Base-by-base conservation (phyloP, 2,797 vertebrate genomes). In the Allobates femoralis region DNA sequence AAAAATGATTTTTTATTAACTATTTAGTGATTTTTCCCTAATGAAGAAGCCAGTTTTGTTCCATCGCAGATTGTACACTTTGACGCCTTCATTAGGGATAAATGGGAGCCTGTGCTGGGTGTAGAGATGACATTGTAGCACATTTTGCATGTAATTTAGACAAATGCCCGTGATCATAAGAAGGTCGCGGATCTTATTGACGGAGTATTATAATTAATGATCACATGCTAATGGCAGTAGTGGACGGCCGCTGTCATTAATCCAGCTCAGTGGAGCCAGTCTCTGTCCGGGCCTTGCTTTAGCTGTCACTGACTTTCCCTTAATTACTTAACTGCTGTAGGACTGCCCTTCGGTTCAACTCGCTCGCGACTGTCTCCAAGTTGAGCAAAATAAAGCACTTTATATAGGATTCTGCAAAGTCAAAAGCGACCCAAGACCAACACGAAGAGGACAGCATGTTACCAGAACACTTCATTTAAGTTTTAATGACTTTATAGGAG, bases 161-260 rank as follows among this genome's bases (percentile, higher is more conserved):
- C 34, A 73, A 73, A 71, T 79, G 53, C 64, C 53, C 15, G 34
- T 88, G 91, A 94, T 93, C 87, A 85, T 86, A 91, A 94, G 81
- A 73, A 83, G n/a, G 94, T 93, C 93, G 93, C 90, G 90, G 90
- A 93, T 93, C 91, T 93, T 93, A 93, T 94, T 94, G 96, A 96
- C 95, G 93, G 93, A 93, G 95, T 94, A 93, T 96, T 94, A 96
- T 98, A 98, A 98, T 97, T 98, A 98, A 97, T 96, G 96, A 96
- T 97, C 95, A 95, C 94, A 95, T 93, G 95, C 95, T 96, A 95
- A 95, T 94, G 93, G 94, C 93, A 92, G 94, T 91, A 95, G 94
- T 92, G 95, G 93, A 94, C 93, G 95, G 93, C 95, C 96, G 94
- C 95, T 96, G 96, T 94, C 94, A 96, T 97, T 98, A 97, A 96